phyloP scores from a whole-genome alignment of 2,113 vertebrate species.

The Pogona vitticeps region DNA sequence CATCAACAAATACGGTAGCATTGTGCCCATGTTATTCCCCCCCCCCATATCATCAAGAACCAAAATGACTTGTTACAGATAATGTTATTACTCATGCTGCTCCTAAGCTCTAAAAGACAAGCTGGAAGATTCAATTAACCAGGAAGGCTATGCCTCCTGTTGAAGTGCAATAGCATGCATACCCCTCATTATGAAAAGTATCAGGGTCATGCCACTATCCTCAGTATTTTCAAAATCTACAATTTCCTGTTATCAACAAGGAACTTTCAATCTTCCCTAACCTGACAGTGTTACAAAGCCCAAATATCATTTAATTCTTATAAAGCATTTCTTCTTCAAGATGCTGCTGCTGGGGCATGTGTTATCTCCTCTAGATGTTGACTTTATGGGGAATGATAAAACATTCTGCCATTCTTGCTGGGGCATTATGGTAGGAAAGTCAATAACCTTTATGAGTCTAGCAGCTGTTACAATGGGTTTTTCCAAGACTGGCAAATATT shows the following conservation, averaged over 20 bases:
- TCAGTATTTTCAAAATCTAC: neutral
- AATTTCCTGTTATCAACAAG: neutral
- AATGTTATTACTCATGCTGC: too few relatives aligned
- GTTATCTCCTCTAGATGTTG: neutral
- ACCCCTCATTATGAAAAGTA: neutral
- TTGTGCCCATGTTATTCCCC: too few relatives aligned
- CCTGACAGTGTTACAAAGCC: neutral
- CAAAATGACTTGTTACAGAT: too few relatives aligned
- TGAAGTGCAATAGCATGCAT: neutral
- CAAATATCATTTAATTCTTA: neutral
- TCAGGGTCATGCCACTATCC: too few relatives aligned
- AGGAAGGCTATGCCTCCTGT: too few relatives aligned
- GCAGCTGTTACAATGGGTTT: constrained; percentile 2
- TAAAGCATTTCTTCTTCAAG: neutral
- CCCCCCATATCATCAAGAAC: too few relatives aligned
- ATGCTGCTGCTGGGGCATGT: too few relatives aligned
- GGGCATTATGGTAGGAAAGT: neutral
- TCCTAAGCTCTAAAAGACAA: neutral
- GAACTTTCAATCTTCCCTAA: neutral
- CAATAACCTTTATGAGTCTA: neutral
- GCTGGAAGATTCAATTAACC: neutral
- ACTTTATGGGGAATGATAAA: neutral
- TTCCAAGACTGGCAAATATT: neutral
- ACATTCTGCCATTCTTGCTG: neutral
- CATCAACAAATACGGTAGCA: too few relatives aligned